Evolutionary conservation across 1,140 invertebrate genomes (phyloP).

Genomic region (Drosophila tani): DNA sequence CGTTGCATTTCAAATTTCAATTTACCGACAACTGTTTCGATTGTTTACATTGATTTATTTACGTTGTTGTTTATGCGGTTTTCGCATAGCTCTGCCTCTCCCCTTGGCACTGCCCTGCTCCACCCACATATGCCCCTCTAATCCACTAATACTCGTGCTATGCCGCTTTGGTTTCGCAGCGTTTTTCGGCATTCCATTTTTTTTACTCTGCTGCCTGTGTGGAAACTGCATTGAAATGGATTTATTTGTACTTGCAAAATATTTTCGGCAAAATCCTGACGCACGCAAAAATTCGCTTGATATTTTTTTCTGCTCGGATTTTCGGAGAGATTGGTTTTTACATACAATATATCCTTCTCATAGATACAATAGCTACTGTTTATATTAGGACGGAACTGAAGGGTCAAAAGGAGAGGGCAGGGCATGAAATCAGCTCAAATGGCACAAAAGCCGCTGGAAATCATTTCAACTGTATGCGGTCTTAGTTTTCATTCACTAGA

Average conservation of each 20-base stretch:
- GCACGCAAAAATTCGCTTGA: slow-evolving; percentile 44
- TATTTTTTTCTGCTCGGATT: slow-evolving; percentile 35
- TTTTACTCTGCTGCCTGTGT: neutral
- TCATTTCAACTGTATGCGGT: slow-evolving; percentile 22
- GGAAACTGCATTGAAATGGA: slow-evolving; percentile 71
- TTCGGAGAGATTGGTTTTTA: slow-evolving; percentile 61
- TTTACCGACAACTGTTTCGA: slow-evolving; percentile 83
- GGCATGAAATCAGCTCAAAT: slow-evolving; percentile 55
- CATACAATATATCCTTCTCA: slow-evolving; percentile 48
- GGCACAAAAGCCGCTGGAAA: slow-evolving; percentile 49
- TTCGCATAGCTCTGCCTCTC: slow-evolving; percentile 37
- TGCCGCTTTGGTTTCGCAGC: slow-evolving; percentile 63
- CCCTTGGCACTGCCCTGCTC: slow-evolving; percentile 8
- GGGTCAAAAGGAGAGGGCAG: slow-evolving; percentile 23
- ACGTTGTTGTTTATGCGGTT: slow-evolving; percentile 80
- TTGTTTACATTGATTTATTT: slow-evolving; percentile 84
- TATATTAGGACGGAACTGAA: slow-evolving; percentile 54
- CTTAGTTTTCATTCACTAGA: slow-evolving; percentile 3
- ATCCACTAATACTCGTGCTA: slow-evolving; percentile 75
- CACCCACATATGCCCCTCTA: slow-evolving; percentile 41
- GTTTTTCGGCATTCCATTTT: slow-evolving; percentile 26
- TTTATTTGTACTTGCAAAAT: slow-evolving; percentile 79
- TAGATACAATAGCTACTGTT: slow-evolving; percentile 59
- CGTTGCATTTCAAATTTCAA: slow-evolving; percentile 80
- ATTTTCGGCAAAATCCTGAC: slow-evolving; percentile 75